phyloP scores from a whole-genome alignment of 1,140 invertebrate genomes.

The Drosophila orena region DNA sequence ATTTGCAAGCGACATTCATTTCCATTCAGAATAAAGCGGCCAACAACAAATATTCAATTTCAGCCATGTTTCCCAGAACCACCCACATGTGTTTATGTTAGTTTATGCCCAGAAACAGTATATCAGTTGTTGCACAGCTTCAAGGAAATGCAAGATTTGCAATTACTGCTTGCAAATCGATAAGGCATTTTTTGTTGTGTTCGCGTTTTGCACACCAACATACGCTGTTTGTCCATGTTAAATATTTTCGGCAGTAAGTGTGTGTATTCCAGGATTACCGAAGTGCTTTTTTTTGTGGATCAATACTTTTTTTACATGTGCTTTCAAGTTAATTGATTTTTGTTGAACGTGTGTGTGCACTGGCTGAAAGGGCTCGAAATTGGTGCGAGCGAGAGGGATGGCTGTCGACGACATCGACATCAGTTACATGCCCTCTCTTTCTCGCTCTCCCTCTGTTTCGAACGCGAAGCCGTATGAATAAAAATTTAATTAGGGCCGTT shows the following conservation, averaged over 20 bases:
- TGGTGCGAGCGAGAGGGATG: conserved; percentile 18
- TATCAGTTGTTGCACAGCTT: conserved; percentile 22
- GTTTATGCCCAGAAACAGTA: conserved; percentile 4
- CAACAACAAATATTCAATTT: conserved; percentile 44
- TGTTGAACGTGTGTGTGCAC: conserved; percentile 49
- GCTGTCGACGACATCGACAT: conserved; percentile 42
- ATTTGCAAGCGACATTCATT: conserved; percentile 44
- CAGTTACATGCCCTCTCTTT: conserved; percentile 16
- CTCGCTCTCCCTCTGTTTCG: conserved; percentile 6
- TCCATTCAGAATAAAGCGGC: conserved; percentile 41
- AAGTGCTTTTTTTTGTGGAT: conserved; percentile 13
- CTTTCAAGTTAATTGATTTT: conserved; percentile 72
- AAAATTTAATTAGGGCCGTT: conserved; percentile 14
- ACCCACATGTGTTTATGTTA: conserved; percentile 7
- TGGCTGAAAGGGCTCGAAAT: conserved; percentile 10
- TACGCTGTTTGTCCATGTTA: conserved; percentile 1
- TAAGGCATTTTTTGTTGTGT: conserved; percentile 19
- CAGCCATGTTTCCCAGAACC: conserved; percentile 16
- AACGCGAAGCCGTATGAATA: conserved; percentile 22
- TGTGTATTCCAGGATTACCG: conserved; percentile 17
- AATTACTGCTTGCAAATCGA: conserved; percentile 37
- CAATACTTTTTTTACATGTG: conserved; percentile 56
- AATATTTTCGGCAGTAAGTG: conserved; percentile 19
- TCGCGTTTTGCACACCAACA: conserved; percentile 14
- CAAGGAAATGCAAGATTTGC: conserved; percentile 25